A percentile compares a stretch with the other conserved stretches of the same genome.
These are phyloP conservation scores for Mythimna vitellina DNA, from an alignment of 2,888 invertebrate genomes.

Conservation along the genomic window DNA sequence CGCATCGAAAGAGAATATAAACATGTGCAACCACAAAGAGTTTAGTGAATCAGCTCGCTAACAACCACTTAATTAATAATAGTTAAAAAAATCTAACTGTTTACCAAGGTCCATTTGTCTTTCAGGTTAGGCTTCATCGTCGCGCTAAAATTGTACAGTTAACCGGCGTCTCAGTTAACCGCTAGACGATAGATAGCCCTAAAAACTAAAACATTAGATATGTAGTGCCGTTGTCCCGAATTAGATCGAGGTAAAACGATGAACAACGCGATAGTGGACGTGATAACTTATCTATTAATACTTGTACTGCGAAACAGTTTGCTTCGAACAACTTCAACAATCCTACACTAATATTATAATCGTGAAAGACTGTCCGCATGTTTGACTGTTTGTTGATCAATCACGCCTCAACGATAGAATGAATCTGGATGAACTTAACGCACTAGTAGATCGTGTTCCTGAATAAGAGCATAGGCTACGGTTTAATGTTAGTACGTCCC, in stretches of 20 bases:
- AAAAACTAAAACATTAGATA: conserved; percentile 68
- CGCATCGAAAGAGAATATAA: conserved; percentile 10
- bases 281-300: conserved; percentile 78
- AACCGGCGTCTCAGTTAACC: conserved; percentile 53
- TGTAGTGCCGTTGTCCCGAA: conserved; percentile 73
- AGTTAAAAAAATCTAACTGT: conserved; percentile 28
- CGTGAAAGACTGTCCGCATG: background rate
- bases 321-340: background rate
- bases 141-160: conserved; percentile 54
- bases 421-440: background rate
- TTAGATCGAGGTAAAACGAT: conserved; percentile 83
- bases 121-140: conserved; percentile 51
- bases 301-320: conserved; percentile 69
- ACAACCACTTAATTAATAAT: conserved; percentile 28
- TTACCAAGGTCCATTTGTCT: conserved; percentile 40
- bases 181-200: conserved; percentile 61
- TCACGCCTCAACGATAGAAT: background rate
- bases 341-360: conserved; percentile 12
- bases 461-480: background rate
- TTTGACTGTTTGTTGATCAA: background rate
- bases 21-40: conserved; percentile 6
- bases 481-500: background rate
- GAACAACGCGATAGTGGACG: conserved; percentile 78
- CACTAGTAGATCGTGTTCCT: background rate
- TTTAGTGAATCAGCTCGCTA: conserved; percentile 14